Base-by-base conservation (phyloP, 1,140 invertebrate genomes). In the Archegozetes longisetosus region DNA sequence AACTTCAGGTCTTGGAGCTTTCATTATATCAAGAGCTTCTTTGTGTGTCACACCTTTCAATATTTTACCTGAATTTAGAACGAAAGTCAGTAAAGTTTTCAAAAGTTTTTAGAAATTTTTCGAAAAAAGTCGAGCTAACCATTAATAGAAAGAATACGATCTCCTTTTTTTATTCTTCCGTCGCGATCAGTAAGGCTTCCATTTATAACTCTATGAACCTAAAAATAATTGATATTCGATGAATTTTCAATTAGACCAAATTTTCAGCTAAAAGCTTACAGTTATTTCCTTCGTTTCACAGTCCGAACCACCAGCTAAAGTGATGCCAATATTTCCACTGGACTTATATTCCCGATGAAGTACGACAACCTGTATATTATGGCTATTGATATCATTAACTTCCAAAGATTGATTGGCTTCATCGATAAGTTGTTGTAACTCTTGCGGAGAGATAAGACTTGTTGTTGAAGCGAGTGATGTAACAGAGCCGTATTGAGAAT, bases 221-320 rank as follows among this genome's bases (percentile, higher is more conserved):
- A 69, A 12, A 48, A 61, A 49, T 46, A n/a, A 49, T 3, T 48
- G 1, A 57, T 23, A 48, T 61, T 49, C 4, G 0, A 53, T 22
- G 20, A 56, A 26, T 47, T 54, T 27, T 26, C 22, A 56, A 47
- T 61, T 55, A 4, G 3, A 27, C 20, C 20, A 55, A 32, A 55
- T n/a, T 40, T n/a, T 29, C 12, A 12, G 22, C 4, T 40, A 17
- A 14, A 40, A 27, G 53, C 79, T 75, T 72, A 88, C 85, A 61
- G 86, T 90, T 53, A 91, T 88, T 73, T 90, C 85, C 73, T 90
- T 91, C 62, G 82, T 81, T 74, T 91, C 87, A 70, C 87, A 89
- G 68, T 91, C 88, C 3, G 82, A 80, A 3, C 88, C 88, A 49
- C 87, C 88, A 48, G 86, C 86, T 53, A 92, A 71, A 4, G 85